These are phyloP conservation scores for Heterodera carotae DNA, from an alignment of 1,140 invertebrate genomes.

Conservation along the genomic window DNA sequence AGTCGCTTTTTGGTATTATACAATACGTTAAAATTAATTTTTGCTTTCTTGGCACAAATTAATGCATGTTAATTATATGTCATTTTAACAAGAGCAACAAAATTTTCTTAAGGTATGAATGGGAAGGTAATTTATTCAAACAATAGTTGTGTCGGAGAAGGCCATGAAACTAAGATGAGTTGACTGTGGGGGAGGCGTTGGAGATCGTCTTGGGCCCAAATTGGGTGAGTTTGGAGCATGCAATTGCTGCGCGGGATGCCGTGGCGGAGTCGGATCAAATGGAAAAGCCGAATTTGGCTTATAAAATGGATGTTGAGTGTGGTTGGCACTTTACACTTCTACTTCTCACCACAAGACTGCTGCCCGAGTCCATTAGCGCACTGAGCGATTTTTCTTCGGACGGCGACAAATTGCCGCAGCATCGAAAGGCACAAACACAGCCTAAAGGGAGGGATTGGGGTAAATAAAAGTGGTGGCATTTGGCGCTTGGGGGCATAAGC, in stretches of 20 bases:
- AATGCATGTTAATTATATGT: too few relatives aligned
- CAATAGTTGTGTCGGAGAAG: slow-evolving; percentile 52
- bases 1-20: too few relatives aligned
- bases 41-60: too few relatives aligned
- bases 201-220: slow-evolving; percentile 47
- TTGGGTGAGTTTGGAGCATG: slow-evolving; percentile 48
- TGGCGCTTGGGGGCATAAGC: background rate
- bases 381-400: slow-evolving; percentile 54
- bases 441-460: slow-evolving; percentile 44
- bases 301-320: background rate
- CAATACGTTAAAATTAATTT: too few relatives aligned
- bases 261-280: slow-evolving; percentile 22
- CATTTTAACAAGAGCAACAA: too few relatives aligned
- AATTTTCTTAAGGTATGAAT: too few relatives aligned
- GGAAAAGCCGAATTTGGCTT: slow-evolving; percentile 12
- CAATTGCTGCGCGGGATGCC: slow-evolving; percentile 31
- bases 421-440: slow-evolving; percentile 65
- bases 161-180: slow-evolving; percentile 41
- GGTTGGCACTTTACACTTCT: background rate
- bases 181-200: slow-evolving; percentile 39
- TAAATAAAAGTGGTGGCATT: background rate
- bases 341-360: slow-evolving; percentile 43
- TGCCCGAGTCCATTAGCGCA: slow-evolving; percentile 44
- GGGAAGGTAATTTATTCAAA: too few relatives aligned
- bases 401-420: slow-evolving; percentile 61